Evolutionary conservation across 2,888 invertebrate genomes (phyloP).

Genomic region (Operophtera brumata): DNA sequence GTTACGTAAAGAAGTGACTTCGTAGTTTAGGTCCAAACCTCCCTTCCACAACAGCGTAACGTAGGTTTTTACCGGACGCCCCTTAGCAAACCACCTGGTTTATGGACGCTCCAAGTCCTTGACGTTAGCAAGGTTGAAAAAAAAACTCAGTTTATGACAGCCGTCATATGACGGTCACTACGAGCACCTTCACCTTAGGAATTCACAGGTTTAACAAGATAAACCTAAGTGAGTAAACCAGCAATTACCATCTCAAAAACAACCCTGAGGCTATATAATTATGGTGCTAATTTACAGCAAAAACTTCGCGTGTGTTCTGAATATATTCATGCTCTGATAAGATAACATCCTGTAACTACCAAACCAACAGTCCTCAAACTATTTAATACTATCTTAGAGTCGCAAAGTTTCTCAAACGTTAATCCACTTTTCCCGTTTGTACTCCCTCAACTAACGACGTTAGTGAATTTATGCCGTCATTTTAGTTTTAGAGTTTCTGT

Average conservation of each 20-base stretch:
- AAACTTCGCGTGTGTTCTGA: background rate
- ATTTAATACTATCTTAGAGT: constrained; percentile 22
- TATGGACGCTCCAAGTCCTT: no score
- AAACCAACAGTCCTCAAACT: constrained; percentile 17
- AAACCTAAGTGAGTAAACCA: background rate
- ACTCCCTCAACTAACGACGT: constrained; percentile 37
- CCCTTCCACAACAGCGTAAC: no score
- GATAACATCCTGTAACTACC: background rate
- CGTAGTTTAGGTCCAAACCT: no score
- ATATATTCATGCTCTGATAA: background rate
- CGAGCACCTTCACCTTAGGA: no score
- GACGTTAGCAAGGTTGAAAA: no score
- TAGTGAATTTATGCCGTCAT: constrained; percentile 44
- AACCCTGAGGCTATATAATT: background rate
- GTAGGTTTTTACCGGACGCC: no score
- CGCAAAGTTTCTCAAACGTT: constrained; percentile 28
- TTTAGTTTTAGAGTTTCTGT: constrained; percentile 41
- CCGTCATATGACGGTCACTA: no score
- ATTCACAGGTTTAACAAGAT: no score
- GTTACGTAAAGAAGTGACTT: no score
- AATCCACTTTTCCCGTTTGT: constrained; percentile 29
- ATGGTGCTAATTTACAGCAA: background rate
- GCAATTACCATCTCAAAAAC: background rate
- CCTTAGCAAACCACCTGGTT: no score
- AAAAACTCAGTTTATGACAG: no score